Percentiles rank a stretch among this genome's conserved stretches.
Evolutionary conservation across 2,797 vertebrate species (phyloP).

Genomic region (Myiotriccus ornatus): DNA sequence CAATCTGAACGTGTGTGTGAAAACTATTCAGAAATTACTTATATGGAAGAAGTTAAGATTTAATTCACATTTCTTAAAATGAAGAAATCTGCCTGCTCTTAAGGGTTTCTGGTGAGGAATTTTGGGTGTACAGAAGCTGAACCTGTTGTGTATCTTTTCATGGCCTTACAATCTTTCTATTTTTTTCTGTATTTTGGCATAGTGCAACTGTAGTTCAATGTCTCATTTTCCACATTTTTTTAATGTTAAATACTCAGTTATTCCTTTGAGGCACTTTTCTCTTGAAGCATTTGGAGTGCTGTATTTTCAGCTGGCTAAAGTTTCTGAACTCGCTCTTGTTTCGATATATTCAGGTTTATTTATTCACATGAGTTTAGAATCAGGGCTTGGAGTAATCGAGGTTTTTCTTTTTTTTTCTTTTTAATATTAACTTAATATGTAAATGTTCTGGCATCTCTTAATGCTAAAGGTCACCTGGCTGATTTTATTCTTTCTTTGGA

Average conservation of each 20-base stretch:
- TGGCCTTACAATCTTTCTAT: not conserved
- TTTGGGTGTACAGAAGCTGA: not conserved
- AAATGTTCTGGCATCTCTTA: slow-evolving; percentile 27
- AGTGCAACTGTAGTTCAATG: not conserved
- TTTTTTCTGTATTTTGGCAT: not conserved
- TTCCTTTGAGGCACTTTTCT: not conserved
- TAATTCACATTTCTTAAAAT: not conserved
- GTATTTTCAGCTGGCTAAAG: not conserved
- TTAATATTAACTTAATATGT: slow-evolving; percentile 12
- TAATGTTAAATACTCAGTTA: not conserved
- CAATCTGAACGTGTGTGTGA: not conserved
- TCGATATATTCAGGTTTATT: not conserved
- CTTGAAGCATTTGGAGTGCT: not conserved
- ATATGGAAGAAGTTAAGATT: not conserved
- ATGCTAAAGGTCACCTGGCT: slow-evolving; percentile 49
- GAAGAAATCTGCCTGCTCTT: not conserved
- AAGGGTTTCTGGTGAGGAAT: not conserved
- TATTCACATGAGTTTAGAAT: slow-evolving; percentile 11
- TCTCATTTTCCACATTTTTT: not conserved
- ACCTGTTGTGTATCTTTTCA: not conserved
- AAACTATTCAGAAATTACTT: not conserved
- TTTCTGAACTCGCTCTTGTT: not conserved
- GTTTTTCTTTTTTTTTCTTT: not conserved
- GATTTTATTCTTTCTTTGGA: slow-evolving; percentile 52
- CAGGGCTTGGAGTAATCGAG: not conserved